Base-by-base conservation (phyloP, 2,797 vertebrate genomes). In the Psittacula derbiana region DNA sequence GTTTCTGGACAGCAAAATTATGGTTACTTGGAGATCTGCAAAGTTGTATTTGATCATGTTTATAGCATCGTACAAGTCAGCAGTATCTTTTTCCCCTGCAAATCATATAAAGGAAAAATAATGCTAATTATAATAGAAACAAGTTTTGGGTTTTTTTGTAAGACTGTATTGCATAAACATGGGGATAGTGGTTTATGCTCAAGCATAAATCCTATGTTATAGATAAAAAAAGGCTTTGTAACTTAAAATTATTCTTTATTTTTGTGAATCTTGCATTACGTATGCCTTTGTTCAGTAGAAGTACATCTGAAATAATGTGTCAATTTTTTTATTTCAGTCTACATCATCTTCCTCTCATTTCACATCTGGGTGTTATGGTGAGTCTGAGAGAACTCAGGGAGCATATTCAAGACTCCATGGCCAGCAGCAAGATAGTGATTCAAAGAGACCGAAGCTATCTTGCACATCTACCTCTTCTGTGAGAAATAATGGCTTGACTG, bases 371-470 rank as follows among this genome's bases (percentile, higher is more conserved):
- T 98, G 97, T 98, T 98, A 99, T 92, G 98, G 97, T 95, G 98
- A 99, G 76, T 97, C 98, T 50, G 99, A 99, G 93, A 98, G 98
- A 94, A 98, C 98, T 96, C 97, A 98, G 93, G 98, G 99, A 94
- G 97, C 98, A 36, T 98, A 98, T 82, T 98, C 98, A 24, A 98
- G 98, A 96, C 96, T 99, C 55, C 98, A 99, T 83, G 98, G 97
- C 80, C 96, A 98, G 82, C 97, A 97, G 60, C 98, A 98, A 89
- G 99, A 99, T 88, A 98, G 98, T 16, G 99, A 99, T 94, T 98
- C 99, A 72, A 99, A 99, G 98, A 98, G 99, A 97, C 99, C 99
- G 96, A 99, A 99, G 95, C 98, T 99, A 75, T 99, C 99, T 10
- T 99, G 98, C 97, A 98, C 98, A 38, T 97, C 98, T 97, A 98